Conservation (phyloP, 2,113 vertebrate species). For the Acrocephalus kingi region DNA sequence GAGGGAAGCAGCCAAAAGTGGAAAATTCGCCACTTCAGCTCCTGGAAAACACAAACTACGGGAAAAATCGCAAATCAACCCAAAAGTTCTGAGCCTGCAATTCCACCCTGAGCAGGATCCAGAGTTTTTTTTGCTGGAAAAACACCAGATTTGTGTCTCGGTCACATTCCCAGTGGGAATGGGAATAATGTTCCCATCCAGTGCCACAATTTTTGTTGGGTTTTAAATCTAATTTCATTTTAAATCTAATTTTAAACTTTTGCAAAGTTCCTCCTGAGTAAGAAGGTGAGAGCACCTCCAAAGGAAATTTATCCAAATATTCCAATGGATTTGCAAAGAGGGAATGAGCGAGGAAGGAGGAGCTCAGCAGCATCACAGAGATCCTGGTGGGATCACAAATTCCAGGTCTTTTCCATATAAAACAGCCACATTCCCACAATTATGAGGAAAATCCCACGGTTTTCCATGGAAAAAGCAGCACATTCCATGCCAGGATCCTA, state of each 20-base stretch:
- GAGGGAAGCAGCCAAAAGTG: neutral
- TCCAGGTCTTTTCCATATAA: neutral
- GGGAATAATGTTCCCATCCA: accelerated
- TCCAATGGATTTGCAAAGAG: neutral
- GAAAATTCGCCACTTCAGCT: neutral
- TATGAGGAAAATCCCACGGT: accelerated
- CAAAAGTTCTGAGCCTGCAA: neutral
- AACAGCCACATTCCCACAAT: neutral
- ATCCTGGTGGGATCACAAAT: neutral
- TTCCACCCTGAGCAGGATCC: neutral
- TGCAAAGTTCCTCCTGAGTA: neutral
- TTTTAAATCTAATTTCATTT: neutral
- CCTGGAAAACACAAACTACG: neutral
- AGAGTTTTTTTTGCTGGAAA: neutral
- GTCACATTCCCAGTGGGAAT: neutral
- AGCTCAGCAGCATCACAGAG: neutral
- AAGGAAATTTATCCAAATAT: neutral
- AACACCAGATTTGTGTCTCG: accelerated
- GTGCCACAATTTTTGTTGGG: accelerated
- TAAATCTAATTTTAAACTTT: accelerated
- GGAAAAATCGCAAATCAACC: neutral
- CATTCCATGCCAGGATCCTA: neutral
- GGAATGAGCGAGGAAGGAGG: neutral
- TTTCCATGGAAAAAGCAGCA: neutral
- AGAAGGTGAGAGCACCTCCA: neutral